Evolutionary conservation across 2,797 vertebrate genomes (phyloP).

Genomic region (Scyliorhinus canicula): DNA sequence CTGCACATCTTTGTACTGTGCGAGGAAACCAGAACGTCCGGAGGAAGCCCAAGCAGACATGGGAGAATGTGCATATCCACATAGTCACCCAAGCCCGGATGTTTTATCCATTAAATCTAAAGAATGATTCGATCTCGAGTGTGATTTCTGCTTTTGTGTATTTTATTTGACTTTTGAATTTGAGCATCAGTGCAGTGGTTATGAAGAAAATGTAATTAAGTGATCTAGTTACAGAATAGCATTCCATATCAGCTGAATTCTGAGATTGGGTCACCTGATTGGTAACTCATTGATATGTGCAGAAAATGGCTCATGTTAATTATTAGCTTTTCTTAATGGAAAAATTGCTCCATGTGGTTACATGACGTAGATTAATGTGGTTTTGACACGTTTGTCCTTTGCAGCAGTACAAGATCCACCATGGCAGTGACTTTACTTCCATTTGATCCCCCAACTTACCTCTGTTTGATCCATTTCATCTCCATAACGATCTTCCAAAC

Average conservation of each 20-base stretch:
- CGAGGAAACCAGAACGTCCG: too few species aligned
- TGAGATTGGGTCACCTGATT: background rate
- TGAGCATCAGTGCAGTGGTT: background rate
- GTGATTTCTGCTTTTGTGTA: background rate
- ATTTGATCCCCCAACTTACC: background rate
- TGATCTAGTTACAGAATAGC: background rate
- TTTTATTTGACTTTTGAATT: background rate
- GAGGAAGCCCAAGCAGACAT: too few species aligned
- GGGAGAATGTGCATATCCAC: too few species aligned
- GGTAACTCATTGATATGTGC: background rate
- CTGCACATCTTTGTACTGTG: too few species aligned
- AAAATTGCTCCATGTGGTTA: background rate
- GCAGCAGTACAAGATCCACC: background rate
- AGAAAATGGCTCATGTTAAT: conserved; percentile 9
- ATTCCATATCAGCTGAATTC: background rate
- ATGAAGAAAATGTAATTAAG: background rate
- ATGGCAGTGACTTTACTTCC: background rate
- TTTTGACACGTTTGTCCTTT: background rate
- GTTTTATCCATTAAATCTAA: too few species aligned
- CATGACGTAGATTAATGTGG: background rate
- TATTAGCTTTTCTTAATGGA: background rate
- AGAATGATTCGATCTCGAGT: background rate
- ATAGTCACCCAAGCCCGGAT: too few species aligned
- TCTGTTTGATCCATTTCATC: background rate
- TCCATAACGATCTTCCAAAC: background rate